These are phyloP conservation scores for Heliconius congener DNA, from an alignment of 1,140 invertebrate species.

Conservation along the genomic window DNA sequence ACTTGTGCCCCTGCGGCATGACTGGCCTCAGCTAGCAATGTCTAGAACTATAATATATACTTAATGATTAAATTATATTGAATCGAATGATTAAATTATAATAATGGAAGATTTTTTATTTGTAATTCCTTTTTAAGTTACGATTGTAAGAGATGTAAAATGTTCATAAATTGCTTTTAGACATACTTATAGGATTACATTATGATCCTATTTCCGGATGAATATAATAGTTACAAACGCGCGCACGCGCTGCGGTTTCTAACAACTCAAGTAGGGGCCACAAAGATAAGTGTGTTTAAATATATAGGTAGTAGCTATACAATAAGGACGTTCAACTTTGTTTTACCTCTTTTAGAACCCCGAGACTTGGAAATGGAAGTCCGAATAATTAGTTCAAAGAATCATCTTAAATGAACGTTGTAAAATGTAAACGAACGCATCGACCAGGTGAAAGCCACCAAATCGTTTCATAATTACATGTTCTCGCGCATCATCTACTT, in stretches of 20 bases:
- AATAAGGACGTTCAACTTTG: constrained; percentile 44
- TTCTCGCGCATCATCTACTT: constrained; percentile 38
- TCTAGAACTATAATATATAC: neutral
- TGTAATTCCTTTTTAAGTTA: neutral
- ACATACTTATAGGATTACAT: constrained; percentile 3
- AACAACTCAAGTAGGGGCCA: constrained; percentile 34
- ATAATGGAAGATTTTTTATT: too few species aligned
- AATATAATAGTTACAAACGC: constrained; percentile 37
- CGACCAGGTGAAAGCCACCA: constrained; percentile 34
- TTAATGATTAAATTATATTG: neutral
- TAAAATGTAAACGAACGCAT: constrained; percentile 28
- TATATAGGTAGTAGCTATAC: constrained; percentile 26
- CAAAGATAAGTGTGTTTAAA: constrained; percentile 50
- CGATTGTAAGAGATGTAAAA: neutral
- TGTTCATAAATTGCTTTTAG: too few species aligned
- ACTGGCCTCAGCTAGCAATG: too few species aligned
- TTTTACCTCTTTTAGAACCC: neutral
- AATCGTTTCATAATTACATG: constrained; percentile 32
- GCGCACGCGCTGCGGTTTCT: constrained; percentile 54
- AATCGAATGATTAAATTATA: too few species aligned
- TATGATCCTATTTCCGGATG: constrained; percentile 45
- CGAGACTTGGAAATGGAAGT: constrained; percentile 1
- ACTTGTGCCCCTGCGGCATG: too few species aligned
- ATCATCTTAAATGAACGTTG: constrained; percentile 12
- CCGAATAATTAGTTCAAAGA: constrained; percentile 22